Evolutionary conservation across 2,888 invertebrate genomes (phyloP), one percentile per base, ranked within the genome.

Genomic region (Minunthozetes semirufus): DNA sequence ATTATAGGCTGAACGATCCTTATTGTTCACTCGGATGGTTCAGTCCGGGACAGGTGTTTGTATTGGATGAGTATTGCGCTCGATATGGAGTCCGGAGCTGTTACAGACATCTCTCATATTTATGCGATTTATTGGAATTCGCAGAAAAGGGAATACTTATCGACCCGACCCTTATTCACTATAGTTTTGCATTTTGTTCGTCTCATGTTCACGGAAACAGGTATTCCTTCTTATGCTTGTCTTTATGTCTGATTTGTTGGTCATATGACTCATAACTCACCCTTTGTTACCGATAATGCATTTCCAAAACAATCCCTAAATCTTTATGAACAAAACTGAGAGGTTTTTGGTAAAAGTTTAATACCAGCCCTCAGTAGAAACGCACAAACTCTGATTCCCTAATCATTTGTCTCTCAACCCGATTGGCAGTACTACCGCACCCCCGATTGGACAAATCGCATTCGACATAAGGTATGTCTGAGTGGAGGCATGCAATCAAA

Each of bases 1-100:
- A 97, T 82, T 98, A 94, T 85, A 88, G 99, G 80, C 88, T 99
- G 77, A 93, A 91, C 83, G 99, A 99, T 85, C 94, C 95, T n/a
- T 98, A 95, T 83, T 96, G 96, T 82, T 98, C 97, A 76, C 85
- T 99, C 88, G 99, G 99, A 79, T 99, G 99, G 99, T 98, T 99
- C 85, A 97, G 97, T 81, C 98, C 99, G 0, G 98, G 98, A 0
- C 99, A 99, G 87, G 91, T 98, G 73, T 99, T 98, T 85, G 96
- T 97, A 15, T 85, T 99, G 80, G 99, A 99, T 83, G 96, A 96
- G 83, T 96, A 99, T 85, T 97, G 96, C 83, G 97, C 98, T 9
- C 88, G 90, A 80, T 99, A 99, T 83, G 98, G 98, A 68, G 98
- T 98, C 0, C 88, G 99, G 72, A 95, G 95, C 63, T 99, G 99